phyloP scores from a whole-genome alignment of 2,797 vertebrate species.

The Tinamus major region DNA sequence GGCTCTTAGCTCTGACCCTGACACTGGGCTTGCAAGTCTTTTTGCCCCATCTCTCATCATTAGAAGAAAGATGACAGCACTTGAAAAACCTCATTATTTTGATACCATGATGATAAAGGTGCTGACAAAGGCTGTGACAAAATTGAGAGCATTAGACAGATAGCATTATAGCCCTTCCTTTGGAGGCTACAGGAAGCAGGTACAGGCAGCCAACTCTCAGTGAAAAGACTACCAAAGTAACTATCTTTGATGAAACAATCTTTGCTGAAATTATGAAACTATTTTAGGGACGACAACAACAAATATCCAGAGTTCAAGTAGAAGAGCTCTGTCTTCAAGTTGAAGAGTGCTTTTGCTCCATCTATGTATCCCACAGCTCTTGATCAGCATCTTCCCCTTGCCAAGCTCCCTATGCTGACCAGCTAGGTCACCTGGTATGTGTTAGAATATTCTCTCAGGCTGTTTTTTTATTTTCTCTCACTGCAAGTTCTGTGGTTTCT shows the following conservation, averaged over 20 bases:
- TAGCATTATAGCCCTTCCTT: background rate
- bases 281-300: background rate
- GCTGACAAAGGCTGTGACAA: background rate
- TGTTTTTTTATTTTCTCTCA: background rate
- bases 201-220: background rate
- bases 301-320: background rate
- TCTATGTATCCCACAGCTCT: background rate
- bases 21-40: accelerated
- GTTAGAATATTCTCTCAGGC: background rate
- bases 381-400: background rate
- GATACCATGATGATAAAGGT: background rate
- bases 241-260: background rate
- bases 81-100: background rate
- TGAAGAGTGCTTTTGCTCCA: background rate
- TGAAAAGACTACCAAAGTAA: background rate
- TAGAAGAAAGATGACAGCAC: accelerated
- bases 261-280: background rate
- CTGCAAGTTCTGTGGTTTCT: background rate
- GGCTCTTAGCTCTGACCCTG: background rate
- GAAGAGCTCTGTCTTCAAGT: background rate
- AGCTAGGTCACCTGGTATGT: background rate
- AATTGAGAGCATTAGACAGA: background rate
- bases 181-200: background rate
- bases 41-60: background rate
- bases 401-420: accelerated